Conservation (phyloP, 2,797 vertebrate species). For the Cuculus canorus region DNA sequence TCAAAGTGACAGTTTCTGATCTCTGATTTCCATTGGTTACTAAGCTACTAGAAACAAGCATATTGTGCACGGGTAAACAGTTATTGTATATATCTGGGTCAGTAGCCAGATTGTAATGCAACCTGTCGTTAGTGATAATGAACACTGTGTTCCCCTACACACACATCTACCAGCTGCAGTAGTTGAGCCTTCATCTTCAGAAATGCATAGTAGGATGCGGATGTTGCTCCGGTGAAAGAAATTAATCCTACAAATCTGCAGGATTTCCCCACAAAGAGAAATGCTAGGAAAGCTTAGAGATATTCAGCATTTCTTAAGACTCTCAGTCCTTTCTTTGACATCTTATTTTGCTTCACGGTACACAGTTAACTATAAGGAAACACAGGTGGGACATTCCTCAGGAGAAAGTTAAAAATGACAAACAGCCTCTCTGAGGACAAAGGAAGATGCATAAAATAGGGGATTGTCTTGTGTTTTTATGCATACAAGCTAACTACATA, state of each 20-base stretch:
- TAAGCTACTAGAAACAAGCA: background rate
- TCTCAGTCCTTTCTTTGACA: background rate
- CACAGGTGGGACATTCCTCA: background rate
- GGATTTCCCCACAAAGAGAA: background rate
- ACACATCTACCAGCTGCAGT: background rate
- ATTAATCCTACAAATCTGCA: background rate
- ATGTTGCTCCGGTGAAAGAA: background rate
- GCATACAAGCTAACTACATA: background rate
- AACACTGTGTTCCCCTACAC: background rate
- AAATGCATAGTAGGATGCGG: background rate
- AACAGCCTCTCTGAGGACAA: background rate
- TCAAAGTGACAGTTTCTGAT: slow-evolving; percentile 27
- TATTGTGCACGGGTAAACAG: background rate
- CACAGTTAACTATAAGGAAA: background rate
- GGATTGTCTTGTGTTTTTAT: background rate
- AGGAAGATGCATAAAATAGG: background rate
- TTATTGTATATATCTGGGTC: background rate
- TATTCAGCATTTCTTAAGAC: background rate
- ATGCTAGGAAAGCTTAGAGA: background rate
- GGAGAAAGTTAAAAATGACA: background rate
- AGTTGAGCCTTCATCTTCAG: background rate
- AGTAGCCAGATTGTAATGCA: slow-evolving; percentile 4
- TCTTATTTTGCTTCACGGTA: background rate
- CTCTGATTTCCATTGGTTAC: slow-evolving; percentile 16
- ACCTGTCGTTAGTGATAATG: background rate